Evolutionary conservation across 1,140 invertebrate species (phyloP).

Genomic region (Lepeophtheirus salmonis): DNA sequence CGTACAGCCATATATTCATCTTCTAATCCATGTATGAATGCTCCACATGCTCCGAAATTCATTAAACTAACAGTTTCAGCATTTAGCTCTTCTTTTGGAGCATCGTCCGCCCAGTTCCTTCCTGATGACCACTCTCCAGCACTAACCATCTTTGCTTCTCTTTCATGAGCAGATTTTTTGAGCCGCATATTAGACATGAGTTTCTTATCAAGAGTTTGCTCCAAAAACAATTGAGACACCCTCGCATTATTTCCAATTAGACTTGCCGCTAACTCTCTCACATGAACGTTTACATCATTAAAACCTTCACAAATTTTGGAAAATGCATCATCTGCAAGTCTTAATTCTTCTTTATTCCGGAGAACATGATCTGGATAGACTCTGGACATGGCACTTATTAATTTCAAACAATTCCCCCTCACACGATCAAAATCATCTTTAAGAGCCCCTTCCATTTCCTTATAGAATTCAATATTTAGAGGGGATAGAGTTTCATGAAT

Average conservation of each 20-base stretch:
- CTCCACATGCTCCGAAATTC: conserved; percentile 83
- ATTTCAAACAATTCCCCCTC: conserved; percentile 55
- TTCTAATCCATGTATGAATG: conserved; percentile 93
- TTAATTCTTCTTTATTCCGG: conserved; percentile 23
- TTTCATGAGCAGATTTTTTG: conserved; percentile 20
- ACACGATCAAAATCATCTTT: conserved; percentile 89
- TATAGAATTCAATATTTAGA: conserved; percentile 54
- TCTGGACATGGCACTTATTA: conserved; percentile 49
- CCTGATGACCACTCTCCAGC: conserved; percentile 77
- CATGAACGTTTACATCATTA: conserved; percentile 37
- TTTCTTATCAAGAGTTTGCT: conserved; percentile 94
- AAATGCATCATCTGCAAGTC: conserved; percentile 89
- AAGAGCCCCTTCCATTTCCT: conserved; percentile 55
- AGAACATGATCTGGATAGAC: conserved; percentile 66
- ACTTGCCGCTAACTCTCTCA: conserved; percentile 55
- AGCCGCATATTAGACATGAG: conserved; percentile 89
- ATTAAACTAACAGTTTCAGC: conserved; percentile 61
- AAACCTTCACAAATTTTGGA: conserved; percentile 64
- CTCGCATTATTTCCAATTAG: conserved; percentile 63
- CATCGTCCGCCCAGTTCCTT: conserved; percentile 73
- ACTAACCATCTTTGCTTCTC: conserved; percentile 45
- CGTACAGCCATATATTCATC: conserved; percentile 94
- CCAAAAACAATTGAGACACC: conserved; percentile 70
- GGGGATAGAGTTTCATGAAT: conserved; percentile 58
- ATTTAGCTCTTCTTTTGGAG: conserved; percentile 52